Conservation (phyloP, 2,888 invertebrate genomes). For the Caradrina kadenii region DNA sequence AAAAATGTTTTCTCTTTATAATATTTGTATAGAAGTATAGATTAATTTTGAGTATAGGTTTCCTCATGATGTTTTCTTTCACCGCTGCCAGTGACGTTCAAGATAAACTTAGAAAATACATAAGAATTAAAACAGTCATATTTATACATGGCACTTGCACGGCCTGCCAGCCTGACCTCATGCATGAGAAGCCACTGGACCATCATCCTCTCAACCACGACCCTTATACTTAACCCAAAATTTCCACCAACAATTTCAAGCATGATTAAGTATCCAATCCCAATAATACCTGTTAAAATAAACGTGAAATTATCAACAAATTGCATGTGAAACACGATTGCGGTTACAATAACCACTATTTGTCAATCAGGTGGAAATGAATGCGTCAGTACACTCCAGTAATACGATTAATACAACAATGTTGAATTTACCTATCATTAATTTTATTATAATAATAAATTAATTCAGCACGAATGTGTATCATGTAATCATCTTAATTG, state of each 20-base stretch:
- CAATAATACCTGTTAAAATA: slow-evolving; percentile 32
- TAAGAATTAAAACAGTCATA: no score
- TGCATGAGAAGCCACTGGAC: no score
- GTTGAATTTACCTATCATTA: slow-evolving; percentile 21
- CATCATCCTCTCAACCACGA: no score
- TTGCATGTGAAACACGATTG: slow-evolving; percentile 8
- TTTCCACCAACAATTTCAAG: slow-evolving; percentile 2
- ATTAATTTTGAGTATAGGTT: no score
- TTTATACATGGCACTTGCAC: no score
- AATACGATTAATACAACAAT: slow-evolving; percentile 20
- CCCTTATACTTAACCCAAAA: no score
- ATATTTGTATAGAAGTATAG: no score
- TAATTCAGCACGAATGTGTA: background rate
- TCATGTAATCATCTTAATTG: slow-evolving; percentile 13
- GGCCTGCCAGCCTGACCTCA: no score
- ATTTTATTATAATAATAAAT: slow-evolving; percentile 19
- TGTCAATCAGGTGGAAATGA: slow-evolving; percentile 46
- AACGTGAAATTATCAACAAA: slow-evolving; percentile 18
- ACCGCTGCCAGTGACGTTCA: no score
- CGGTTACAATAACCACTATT: slow-evolving; percentile 16
- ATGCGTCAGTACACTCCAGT: slow-evolving; percentile 34
- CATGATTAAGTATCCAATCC: slow-evolving; percentile 14
- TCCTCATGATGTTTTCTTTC: no score
- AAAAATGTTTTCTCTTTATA: no score
- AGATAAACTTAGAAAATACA: no score